Base-by-base conservation (phyloP, 2,888 invertebrate species). In the Leuctra nigra region DNA sequence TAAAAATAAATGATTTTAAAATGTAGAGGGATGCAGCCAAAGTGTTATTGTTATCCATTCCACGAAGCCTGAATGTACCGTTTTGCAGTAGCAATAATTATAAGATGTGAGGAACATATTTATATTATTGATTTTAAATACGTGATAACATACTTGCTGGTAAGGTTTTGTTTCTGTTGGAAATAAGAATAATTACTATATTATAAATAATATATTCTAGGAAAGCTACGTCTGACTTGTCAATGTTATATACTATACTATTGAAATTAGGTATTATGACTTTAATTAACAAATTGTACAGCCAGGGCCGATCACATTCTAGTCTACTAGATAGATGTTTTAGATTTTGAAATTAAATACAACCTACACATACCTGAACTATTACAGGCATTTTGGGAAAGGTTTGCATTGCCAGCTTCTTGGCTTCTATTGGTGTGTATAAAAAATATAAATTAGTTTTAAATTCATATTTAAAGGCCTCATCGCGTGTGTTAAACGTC, bases 61-160 rank as follows among this genome's bases (percentile, higher is more conserved):
- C 33, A 47, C 39, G 44, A 57, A 58, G 55, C 58, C 55, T 60
- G 58, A 58, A 50, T 61, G 57, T 57, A 56, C 56, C 58, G 48
- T 57, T 61, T 61, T 60, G 59, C 60, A 56, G 60, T 59, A 62
- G 62, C 62, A 62, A 62, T 62, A 62, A 62, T 59, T 58, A 52
- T 53, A 52, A 38, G 33, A 56, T 50, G 22, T 56, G 24, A n/a
- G n/a, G n/a, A n/a, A 47, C 22, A 52, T 23, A 39, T 20, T 23
- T 29, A 60, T 54, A 47, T 53, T 54, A 56, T 47, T 58, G 53
- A 41, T 57, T 61, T 50, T 61, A 53, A 48, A 54, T 53, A 59
- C 50, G 59, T 59, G 59, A 57, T 55, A 57, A 29, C 50, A 56
- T 60, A 61, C 57, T 55, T 57, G 59, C 61, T 57, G 57, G 50